Conservation (phyloP, 2,113 vertebrate species). For the Scophthalmus maximus region DNA sequence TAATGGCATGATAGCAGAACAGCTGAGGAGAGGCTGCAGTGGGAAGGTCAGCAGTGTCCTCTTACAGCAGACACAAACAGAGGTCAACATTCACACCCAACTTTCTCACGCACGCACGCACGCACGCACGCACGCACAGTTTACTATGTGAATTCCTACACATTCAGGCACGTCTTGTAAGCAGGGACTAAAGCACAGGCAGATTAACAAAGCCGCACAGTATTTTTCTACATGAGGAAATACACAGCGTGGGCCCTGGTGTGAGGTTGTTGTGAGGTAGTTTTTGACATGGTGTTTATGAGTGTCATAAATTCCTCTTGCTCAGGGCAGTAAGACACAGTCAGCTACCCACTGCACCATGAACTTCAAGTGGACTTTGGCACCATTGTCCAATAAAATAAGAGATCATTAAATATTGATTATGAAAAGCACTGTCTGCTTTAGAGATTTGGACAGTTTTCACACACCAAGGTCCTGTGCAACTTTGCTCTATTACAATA, state of each 20-base stretch:
- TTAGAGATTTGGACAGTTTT: neutral
- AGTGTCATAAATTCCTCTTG: constrained; percentile 63
- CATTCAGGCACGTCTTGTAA: neutral
- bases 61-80: constrained; percentile 80
- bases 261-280: neutral
- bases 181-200: neutral
- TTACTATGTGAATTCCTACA: too few species aligned
- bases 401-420: constrained; percentile 5
- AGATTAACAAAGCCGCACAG: neutral
- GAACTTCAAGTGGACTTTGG: constrained; percentile 69
- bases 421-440: neutral
- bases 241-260: neutral
- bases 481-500: neutral
- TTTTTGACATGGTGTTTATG: constrained; percentile 49
- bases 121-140: neutral
- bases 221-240: neutral
- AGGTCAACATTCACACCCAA: constrained; percentile 49
- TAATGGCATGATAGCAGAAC: constrained; percentile 54
- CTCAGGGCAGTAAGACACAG: constrained; percentile 10
- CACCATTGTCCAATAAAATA: constrained; percentile 64
- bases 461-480: neutral
- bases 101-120: constrained; percentile 1
- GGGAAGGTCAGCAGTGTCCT: constrained; percentile 81
- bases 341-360: too few species aligned
- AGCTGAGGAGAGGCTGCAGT: constrained; percentile 63